A percentile compares a stretch with the other conserved stretches of the same genome.
These are phyloP conservation scores for Cheirogaleus major DNA, from an alignment of 2,797 vertebrate species.

Conservation along the genomic window DNA sequence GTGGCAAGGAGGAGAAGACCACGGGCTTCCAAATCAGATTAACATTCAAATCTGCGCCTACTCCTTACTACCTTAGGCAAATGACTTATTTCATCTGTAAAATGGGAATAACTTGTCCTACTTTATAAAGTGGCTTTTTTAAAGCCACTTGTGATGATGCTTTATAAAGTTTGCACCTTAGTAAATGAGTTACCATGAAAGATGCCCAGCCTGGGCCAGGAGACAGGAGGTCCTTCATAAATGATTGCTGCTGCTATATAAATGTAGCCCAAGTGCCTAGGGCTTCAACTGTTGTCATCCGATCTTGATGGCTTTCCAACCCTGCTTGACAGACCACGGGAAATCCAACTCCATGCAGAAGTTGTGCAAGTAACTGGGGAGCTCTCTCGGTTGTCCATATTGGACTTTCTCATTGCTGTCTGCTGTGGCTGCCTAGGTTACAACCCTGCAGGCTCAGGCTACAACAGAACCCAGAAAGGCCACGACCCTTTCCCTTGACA, in stretches of 20 bases:
- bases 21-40: neutral
- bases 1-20: neutral
- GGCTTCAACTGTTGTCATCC: neutral
- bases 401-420: neutral
- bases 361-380: neutral
- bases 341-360: neutral
- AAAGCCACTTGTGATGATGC: too few relatives aligned
- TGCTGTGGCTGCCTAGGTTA: neutral
- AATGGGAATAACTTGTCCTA: neutral
- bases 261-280: neutral
- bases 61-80: neutral
- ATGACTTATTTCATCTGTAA: neutral
- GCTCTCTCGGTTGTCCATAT: neutral
- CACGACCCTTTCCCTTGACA: neutral
- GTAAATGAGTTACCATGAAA: neutral
- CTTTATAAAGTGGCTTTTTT: neutral
- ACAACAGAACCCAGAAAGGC: neutral
- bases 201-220: neutral
- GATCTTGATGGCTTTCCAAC: neutral
- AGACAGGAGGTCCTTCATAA: neutral
- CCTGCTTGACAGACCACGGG: neutral
- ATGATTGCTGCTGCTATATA: neutral
- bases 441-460: neutral
- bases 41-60: neutral
- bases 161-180: neutral